These are phyloP conservation scores for Catocala fraxini DNA, from an alignment of 2,888 invertebrate genomes.

Conservation along the genomic window DNA sequence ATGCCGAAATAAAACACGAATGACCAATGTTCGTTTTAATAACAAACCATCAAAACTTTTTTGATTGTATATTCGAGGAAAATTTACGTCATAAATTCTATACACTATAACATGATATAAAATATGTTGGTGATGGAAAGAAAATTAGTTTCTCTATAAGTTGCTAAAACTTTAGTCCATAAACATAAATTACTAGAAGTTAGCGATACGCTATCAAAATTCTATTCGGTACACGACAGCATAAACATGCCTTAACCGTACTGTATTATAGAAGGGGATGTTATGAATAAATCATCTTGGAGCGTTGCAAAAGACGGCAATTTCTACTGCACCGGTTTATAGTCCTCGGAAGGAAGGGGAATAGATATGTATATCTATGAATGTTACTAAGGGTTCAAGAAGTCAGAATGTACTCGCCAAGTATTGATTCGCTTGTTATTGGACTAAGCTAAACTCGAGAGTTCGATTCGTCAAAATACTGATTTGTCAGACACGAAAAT, in stretches of 20 bases:
- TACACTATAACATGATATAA: slow-evolving; percentile 34
- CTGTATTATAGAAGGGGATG: slow-evolving; percentile 55
- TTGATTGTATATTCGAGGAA: not conserved
- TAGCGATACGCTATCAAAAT: slow-evolving; percentile 46
- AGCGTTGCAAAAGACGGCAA: slow-evolving; percentile 67
- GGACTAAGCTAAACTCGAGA: too few species aligned
- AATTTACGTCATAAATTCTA: slow-evolving; percentile 21
- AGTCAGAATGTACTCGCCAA: slow-evolving; percentile 18
- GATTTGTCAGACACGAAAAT: too few species aligned
- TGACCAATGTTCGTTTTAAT: slow-evolving; percentile 23
- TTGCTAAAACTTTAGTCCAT: slow-evolving; percentile 43
- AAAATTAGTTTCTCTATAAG: slow-evolving; percentile 46
- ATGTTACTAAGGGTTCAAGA: slow-evolving; percentile 34
- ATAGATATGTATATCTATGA: slow-evolving; percentile 49
- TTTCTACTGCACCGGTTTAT: slow-evolving; percentile 64
- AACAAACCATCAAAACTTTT: slow-evolving; percentile 5
- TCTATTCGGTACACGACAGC: slow-evolving; percentile 41
- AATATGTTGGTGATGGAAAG: slow-evolving; percentile 43
- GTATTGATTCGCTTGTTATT: not conserved
- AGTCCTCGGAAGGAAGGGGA: slow-evolving; percentile 56
- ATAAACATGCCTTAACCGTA: slow-evolving; percentile 53
- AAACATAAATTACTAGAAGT: slow-evolving; percentile 46
- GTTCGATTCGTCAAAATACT: too few species aligned
- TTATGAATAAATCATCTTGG: slow-evolving; percentile 69
- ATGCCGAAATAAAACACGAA: slow-evolving; percentile 23